These are phyloP conservation scores for Ceyx cyanopectus DNA, from an alignment of 2,113 vertebrate species.

Conservation along the genomic window DNA sequence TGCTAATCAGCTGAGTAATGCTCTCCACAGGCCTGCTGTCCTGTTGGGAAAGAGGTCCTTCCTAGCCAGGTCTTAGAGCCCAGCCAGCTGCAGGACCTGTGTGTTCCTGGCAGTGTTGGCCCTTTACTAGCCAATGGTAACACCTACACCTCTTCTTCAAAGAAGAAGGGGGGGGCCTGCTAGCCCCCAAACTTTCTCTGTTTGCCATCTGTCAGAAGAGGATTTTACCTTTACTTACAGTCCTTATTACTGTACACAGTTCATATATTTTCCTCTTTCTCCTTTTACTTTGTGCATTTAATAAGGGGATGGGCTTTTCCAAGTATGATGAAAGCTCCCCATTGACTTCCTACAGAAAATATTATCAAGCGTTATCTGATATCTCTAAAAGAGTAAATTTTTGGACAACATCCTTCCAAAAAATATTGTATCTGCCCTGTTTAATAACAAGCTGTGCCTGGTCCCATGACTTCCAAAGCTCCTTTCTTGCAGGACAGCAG, in stretches of 20 bases:
- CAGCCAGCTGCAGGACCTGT: conserved; percentile 46
- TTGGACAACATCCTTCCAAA: not conserved
- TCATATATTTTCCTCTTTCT: not conserved
- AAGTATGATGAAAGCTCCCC: not conserved
- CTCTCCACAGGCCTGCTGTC: conserved; percentile 60
- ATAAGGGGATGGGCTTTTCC: not conserved
- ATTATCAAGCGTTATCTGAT: not conserved
- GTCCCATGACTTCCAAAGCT: not conserved
- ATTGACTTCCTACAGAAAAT: not conserved
- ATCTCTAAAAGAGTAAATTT: not conserved
- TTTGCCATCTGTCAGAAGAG: not conserved
- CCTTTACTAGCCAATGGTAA: conserved; percentile 37
- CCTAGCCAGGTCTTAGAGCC: conserved; percentile 9
- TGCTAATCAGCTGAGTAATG: conserved; percentile 62
- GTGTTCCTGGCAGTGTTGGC: not conserved
- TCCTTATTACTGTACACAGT: not conserved
- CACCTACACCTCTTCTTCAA: conserved; percentile 34
- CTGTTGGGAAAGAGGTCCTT: conserved; percentile 51
- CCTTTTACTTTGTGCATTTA: not conserved
- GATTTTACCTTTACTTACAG: not conserved
- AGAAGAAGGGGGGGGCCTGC: not conserved
- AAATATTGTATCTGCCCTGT: not conserved
- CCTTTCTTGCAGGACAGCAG: not conserved
- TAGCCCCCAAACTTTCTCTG: not conserved
- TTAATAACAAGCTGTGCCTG: not conserved